A percentile compares a stretch with the other conserved stretches of the same genome.
Conservation (phyloP, 1,140 invertebrate species). For the Pemphigus obesinymphae region DNA sequence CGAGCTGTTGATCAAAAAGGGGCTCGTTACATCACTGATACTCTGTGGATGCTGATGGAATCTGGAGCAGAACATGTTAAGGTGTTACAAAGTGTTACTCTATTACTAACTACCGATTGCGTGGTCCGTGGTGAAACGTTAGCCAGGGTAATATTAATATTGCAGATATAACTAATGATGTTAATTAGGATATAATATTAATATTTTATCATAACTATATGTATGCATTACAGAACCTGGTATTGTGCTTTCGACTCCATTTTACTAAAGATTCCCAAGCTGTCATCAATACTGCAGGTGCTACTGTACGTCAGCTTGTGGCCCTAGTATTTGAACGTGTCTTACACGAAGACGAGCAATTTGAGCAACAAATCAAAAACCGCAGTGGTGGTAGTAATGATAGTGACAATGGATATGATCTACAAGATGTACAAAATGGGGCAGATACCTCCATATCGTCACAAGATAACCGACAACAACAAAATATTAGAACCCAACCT, state of each 20-base stretch:
- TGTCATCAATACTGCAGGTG: slow-evolving; percentile 93
- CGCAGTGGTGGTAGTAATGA: neutral
- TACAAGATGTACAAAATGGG: neutral
- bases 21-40: slow-evolving; percentile 85
- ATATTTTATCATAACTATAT: slow-evolving; percentile 47
- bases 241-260: slow-evolving; percentile 91
- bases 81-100: slow-evolving; percentile 90
- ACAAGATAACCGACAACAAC: neutral
- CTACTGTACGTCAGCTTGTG: slow-evolving; percentile 93
- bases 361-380: slow-evolving; percentile 29
- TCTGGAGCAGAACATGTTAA: slow-evolving; percentile 89
- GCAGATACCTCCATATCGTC: neutral
- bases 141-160: slow-evolving; percentile 63
- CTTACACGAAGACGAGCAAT: slow-evolving; percentile 64
- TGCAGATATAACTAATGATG: neutral
- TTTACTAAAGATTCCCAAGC: slow-evolving; percentile 83
- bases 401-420: slow-evolving; percentile 41
- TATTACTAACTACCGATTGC: slow-evolving; percentile 88
- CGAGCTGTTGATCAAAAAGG: slow-evolving; percentile 82
- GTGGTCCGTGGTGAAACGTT: slow-evolving; percentile 89
- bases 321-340: slow-evolving; percentile 94
- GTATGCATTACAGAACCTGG: slow-evolving; percentile 67
- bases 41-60: slow-evolving; percentile 90
- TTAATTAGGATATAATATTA: neutral
- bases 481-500: neutral